Conservation (phyloP, 2,888 invertebrate genomes). For the Machimus atricapillus region DNA sequence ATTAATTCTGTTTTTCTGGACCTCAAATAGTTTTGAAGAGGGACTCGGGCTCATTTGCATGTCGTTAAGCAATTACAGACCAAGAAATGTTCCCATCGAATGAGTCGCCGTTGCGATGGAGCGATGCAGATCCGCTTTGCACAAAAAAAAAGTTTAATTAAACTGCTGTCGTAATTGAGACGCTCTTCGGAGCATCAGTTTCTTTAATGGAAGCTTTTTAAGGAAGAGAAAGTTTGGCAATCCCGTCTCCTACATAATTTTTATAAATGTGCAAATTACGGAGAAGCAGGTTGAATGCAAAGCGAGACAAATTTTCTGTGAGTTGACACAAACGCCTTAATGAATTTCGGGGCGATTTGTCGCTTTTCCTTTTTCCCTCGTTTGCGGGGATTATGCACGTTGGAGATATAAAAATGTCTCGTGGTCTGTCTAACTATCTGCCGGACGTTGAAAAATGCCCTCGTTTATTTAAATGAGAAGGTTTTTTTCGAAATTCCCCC, state of each 20-base stretch:
- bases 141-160: background rate
- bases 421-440: background rate
- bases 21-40: background rate
- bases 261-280: background rate
- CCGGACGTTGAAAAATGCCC: background rate
- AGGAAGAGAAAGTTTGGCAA: background rate
- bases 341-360: background rate
- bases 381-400: background rate
- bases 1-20: background rate
- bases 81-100: slow-evolving; percentile 3
- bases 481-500: background rate
- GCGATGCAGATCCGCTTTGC: background rate
- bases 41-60: slow-evolving; percentile 16
- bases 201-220: background rate
- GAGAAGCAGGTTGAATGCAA: background rate
- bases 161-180: background rate
- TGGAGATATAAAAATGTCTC: background rate
- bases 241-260: background rate
- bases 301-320: background rate
- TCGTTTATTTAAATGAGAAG: background rate
- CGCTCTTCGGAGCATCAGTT: background rate
- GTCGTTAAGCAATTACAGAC: slow-evolving; percentile 10
- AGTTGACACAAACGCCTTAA: background rate
- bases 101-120: background rate
- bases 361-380: background rate